phyloP scores from a whole-genome alignment of 2,113 vertebrate species.

The Dromaius novaehollandiae region DNA sequence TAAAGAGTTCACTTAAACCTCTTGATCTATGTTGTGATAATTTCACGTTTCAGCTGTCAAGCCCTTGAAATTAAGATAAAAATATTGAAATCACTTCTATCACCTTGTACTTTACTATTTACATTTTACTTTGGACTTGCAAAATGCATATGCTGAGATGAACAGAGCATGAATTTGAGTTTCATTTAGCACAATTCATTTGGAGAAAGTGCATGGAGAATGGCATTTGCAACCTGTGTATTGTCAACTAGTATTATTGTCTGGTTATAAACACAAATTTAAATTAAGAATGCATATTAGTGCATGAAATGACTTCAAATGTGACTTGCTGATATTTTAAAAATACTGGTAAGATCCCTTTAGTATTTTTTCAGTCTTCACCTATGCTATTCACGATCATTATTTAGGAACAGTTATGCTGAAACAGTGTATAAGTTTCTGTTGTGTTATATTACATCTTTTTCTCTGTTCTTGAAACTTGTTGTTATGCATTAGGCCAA shows the following conservation, averaged over 20 bases:
- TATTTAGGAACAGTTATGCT: not conserved
- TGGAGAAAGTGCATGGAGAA: not conserved
- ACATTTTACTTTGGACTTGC: not conserved
- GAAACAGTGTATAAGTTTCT: not conserved
- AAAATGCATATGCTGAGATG: not conserved
- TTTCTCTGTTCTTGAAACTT: not conserved
- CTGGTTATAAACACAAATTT: not conserved
- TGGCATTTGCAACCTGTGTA: fast-evolving
- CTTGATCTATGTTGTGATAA: not conserved
- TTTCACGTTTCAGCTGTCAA: not conserved
- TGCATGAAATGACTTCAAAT: not conserved
- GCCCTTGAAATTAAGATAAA: not conserved
- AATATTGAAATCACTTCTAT: not conserved
- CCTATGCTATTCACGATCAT: not conserved
- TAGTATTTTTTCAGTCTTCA: not conserved
- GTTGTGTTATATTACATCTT: not conserved
- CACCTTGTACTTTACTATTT: not conserved
- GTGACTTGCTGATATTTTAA: not conserved
- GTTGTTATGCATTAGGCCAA: not conserved
- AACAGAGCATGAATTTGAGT: not conserved
- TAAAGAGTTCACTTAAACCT: not conserved
- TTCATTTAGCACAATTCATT: not conserved
- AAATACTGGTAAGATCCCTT: not conserved
- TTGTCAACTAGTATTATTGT: not conserved
- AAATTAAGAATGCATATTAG: not conserved